Percentiles rank a stretch among this genome's conserved stretches.
phyloP scores from a whole-genome alignment of 2,797 vertebrate species.

The Cossypha dichroa region DNA sequence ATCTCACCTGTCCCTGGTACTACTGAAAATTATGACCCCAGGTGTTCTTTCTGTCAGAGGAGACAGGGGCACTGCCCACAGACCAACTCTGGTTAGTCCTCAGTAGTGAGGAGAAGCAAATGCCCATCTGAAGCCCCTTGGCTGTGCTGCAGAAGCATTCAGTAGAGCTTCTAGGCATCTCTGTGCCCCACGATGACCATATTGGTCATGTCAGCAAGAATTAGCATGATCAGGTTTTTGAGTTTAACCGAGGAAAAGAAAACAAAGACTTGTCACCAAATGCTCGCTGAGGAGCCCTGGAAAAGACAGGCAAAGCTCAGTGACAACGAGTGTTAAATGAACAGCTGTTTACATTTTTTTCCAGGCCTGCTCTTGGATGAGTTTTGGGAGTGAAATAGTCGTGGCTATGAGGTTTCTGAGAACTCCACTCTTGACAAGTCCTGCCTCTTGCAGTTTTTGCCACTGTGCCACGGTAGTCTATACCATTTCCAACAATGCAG shows the following conservation, averaged over 20 bases:
- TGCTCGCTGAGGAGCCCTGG: not conserved
- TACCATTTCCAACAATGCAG: conserved; percentile 82
- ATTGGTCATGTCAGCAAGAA: not conserved
- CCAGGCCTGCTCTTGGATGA: conserved; percentile 83
- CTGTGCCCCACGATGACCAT: not conserved
- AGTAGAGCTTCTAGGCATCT: not conserved
- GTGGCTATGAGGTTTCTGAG: conserved; percentile 85
- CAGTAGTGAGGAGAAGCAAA: not conserved
- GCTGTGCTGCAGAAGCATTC: not conserved
- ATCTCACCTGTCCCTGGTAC: not conserved
- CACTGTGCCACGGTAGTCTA: conserved; percentile 82
- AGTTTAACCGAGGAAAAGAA: not conserved
- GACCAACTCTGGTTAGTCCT: not conserved
- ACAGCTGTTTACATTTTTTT: conserved; percentile 83
- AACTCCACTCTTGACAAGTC: conserved; percentile 89
- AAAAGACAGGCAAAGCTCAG: not conserved
- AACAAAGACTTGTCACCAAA: not conserved
- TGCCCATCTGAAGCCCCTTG: not conserved
- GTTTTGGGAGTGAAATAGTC: conserved; percentile 82
- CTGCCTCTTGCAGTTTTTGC: conserved; percentile 80
- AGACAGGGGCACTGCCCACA: not conserved
- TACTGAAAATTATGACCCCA: not conserved
- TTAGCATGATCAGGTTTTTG: not conserved
- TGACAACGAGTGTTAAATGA: not conserved
- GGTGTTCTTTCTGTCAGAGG: not conserved